These are phyloP conservation scores for Drosophila ezoana DNA, from an alignment of 2,888 invertebrate genomes.

Conservation along the genomic window DNA sequence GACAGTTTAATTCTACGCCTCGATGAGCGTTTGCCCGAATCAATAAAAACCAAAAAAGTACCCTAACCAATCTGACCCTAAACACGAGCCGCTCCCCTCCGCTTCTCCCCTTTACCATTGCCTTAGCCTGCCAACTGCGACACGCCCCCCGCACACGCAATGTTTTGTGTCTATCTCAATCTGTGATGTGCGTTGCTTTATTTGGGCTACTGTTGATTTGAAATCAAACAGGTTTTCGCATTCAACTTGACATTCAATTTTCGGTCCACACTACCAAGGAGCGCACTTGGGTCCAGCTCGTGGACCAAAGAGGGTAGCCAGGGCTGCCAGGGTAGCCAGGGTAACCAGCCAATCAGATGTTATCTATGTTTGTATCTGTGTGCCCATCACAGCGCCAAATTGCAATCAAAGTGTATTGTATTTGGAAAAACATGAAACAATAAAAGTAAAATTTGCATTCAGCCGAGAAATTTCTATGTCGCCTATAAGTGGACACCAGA, in stretches of 20 bases:
- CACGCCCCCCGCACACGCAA: conserved; percentile 33
- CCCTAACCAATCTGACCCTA: conserved; percentile 29
- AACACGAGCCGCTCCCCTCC: not conserved
- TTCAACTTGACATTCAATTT: conserved; percentile 61
- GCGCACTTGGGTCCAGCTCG: conserved; percentile 3
- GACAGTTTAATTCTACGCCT: conserved; percentile 83
- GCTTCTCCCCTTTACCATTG: not conserved
- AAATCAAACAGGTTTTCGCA: conserved; percentile 71
- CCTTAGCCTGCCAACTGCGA: not conserved
- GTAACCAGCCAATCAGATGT: conserved; percentile 6
- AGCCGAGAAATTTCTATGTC: conserved; percentile 53
- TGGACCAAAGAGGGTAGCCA: no score
- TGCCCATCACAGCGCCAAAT: conserved; percentile 15
- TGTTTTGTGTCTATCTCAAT: conserved; percentile 67
- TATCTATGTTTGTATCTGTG: not conserved
- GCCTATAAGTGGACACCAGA: conserved; percentile 53
- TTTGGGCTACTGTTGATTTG: conserved; percentile 61
- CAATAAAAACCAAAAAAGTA: conserved; percentile 9
- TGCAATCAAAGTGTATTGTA: conserved; percentile 45
- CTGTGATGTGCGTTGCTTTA: conserved; percentile 48
- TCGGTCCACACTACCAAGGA: conserved; percentile 36
- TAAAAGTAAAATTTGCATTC: conserved; percentile 64
- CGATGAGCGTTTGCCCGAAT: conserved; percentile 67
- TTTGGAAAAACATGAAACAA: conserved; percentile 45
- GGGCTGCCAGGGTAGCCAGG: not conserved